These are phyloP conservation scores for Battus philenor DNA, from an alignment of 1,140 invertebrate species.

Conservation along the genomic window DNA sequence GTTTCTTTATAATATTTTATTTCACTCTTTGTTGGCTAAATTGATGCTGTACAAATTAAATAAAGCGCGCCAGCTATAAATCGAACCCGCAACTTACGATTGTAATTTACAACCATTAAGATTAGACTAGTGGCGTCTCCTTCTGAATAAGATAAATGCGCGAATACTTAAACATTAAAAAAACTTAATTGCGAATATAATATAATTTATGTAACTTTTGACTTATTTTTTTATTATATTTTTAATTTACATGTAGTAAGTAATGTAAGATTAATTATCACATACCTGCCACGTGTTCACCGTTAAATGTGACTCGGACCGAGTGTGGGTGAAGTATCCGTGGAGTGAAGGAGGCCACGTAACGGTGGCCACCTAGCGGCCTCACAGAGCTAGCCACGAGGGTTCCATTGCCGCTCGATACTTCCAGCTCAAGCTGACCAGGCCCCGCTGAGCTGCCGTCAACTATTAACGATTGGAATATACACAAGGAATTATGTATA, in stretches of 20 bases:
- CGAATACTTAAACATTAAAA: no score
- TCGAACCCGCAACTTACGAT: no score
- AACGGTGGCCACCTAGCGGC: constrained; percentile 92
- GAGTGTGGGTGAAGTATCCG: constrained; percentile 89
- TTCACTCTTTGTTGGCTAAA: no score
- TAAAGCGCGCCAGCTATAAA: no score
- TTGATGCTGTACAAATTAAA: no score
- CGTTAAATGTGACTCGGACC: constrained; percentile 98
- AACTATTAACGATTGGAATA: constrained; percentile 77
- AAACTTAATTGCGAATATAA: no score
- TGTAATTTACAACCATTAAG: neutral
- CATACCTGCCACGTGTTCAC: constrained; percentile 93
- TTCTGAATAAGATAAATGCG: no score
- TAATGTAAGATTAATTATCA: constrained; percentile 23
- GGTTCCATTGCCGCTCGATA: constrained; percentile 87
- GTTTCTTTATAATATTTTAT: no score
- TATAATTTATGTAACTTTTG: no score
- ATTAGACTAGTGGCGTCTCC: no score
- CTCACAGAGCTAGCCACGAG: constrained; percentile 95
- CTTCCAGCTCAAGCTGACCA: constrained; percentile 96
- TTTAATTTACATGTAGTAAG: neutral
- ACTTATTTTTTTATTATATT: no score
- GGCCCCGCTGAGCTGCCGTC: constrained; percentile 96
- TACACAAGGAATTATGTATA: no score
- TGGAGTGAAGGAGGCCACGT: constrained; percentile 94